Conservation (phyloP, 2,113 vertebrate genomes). For the Erpornis zantholeuca region DNA sequence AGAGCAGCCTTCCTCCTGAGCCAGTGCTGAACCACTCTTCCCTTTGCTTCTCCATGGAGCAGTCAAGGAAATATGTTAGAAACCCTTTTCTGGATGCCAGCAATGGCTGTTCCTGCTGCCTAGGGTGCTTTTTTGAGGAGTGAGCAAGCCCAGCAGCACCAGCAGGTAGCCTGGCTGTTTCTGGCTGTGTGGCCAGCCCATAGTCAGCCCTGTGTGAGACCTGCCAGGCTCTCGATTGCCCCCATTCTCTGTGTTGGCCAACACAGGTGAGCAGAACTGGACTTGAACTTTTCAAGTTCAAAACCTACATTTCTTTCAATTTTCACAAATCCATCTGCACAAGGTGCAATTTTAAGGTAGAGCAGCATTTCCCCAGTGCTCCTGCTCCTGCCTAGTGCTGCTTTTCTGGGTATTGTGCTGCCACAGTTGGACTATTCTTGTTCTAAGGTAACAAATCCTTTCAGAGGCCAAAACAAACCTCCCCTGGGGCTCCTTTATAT, state of each 20-base stretch:
- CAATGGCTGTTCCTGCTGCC: not conserved
- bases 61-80: not conserved
- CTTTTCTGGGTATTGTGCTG: not conserved
- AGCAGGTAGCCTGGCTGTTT: not conserved
- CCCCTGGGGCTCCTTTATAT: not conserved
- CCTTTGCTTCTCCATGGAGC: not conserved
- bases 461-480: not conserved
- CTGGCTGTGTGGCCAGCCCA: not conserved
- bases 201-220: accelerated
- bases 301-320: not conserved
- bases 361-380: not conserved
- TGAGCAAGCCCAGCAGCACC: not conserved
- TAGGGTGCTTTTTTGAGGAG: not conserved
- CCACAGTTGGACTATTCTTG: not conserved
- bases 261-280: not conserved
- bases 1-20: not conserved
- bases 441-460: not conserved
- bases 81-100: not conserved
- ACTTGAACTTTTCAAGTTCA: not conserved
- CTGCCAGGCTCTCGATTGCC: not conserved
- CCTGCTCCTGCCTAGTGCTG: not conserved
- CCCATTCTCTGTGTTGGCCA: not conserved
- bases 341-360: accelerated
- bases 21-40: not conserved
- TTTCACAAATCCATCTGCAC: not conserved